Base-by-base conservation (phyloP, 2,113 vertebrate genomes). In the Chamaea fasciata region DNA sequence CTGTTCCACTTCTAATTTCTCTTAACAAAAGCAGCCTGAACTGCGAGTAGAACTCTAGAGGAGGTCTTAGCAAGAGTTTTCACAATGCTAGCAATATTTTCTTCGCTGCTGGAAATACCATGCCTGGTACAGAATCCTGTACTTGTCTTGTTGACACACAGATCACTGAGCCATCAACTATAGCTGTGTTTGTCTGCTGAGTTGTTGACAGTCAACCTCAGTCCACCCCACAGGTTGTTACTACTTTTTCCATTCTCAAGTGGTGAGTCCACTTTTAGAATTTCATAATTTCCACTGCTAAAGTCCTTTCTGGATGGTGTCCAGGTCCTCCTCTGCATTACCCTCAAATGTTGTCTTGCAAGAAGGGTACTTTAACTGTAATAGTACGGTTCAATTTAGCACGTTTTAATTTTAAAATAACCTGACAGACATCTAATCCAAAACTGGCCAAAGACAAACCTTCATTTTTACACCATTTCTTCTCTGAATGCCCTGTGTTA, bases 121-220 rank as follows among this genome's bases (percentile, higher is more conserved):
- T 37, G 19, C 20, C 24, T 86, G 37, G 24, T 65, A 41, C n/a
- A 85, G 42, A 87, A 42, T 24, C 33, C 47, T 33, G 13, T 15
- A 41, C 26, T 53, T 37, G n/a, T n/a, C 22, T 56, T 52, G 50
- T 4, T 3, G 3, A 47, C 49, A 73, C 0, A 1, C 10, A 69
- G n/a, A 44, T 52, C 59, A n/a, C 0, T 53, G 4, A 53, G 37
- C 9, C 17, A 56, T 12, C 24, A 20, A 21, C 35, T 37, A 20
- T 0, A 62, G 28, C 13, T n/a, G 15, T 3, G 1, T 15, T 68
- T 14, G 56, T 65, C 46, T 53, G 5, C 37, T 35, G 26, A 52
- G 27, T 0, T 64, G 44, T 12, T 91, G 55, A 73, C 30, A 63
- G 44, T 6, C 26, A 53, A 19, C 12, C 59, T 15, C 31, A 68